Evolutionary conservation across 1,140 invertebrate species (phyloP), one percentile per base, ranked within the genome.

Genomic region (Drosophila simulans): DNA sequence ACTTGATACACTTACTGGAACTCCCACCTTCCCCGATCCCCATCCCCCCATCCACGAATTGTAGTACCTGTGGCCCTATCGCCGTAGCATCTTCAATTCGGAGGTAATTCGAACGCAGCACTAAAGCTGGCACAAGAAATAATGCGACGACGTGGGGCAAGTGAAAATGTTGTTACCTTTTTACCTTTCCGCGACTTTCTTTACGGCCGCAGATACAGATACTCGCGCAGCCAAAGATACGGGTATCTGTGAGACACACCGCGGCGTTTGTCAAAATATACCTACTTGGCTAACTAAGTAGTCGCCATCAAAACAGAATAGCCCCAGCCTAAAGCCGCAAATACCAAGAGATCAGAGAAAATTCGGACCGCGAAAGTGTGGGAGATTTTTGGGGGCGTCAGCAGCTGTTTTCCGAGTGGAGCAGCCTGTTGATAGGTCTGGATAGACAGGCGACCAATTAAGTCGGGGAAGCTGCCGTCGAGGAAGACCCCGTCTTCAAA

Each of bases 111-210:
- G 55, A 77, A 77, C 65, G 75, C 79, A 74, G 79, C 79, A 82
- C 64, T 80, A 75, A 76, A 80, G 70, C 51, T 37, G 71, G 51
- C 43, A 74, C 43, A 64, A 63, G 37, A 72, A 72, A 54, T 70
- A 79, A 77, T 77, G 74, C 60, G 65, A 51, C 69, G 73, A 77
- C 64, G 77, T 75, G 75, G 59, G 80, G 82, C 76, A 88, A 88
- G 83, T 88, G 83, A 88, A 88, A 88, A 88, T 79, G 80, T 80
- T 80, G 70, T 79, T 88, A 79, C 70, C 65, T 79, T 88, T 86
- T 81, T 86, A 71, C 78, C 68, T 78, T 56, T 49, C 64, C 43
- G 43, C 53, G 25, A 77, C 83, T 88, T 88, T 88, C 83, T 80
- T 83, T 79, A 76, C 39, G 58, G 43, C 45, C 42, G 55, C 54